phyloP scores from a whole-genome alignment of 2,797 vertebrate genomes.

The Nannoperca australis region DNA sequence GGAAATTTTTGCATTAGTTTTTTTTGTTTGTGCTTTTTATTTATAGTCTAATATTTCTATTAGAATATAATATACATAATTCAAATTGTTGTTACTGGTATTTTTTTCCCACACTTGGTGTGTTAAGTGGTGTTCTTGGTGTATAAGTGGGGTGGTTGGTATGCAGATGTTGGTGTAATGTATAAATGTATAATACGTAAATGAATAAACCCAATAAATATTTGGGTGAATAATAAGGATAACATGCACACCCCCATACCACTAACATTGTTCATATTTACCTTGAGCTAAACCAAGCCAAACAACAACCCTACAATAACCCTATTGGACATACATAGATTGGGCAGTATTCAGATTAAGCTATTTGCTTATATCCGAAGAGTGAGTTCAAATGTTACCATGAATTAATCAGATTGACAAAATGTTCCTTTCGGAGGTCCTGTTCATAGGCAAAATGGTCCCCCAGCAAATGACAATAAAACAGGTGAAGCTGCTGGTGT shows the following conservation, averaged over 20 bases:
- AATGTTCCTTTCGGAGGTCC: conserved; percentile 21
- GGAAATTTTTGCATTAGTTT: no score
- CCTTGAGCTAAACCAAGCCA: conserved; percentile 1
- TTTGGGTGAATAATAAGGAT: neutral
- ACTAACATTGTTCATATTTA: conserved; percentile 1
- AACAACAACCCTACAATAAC: conserved; percentile 15
- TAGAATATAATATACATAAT: no score
- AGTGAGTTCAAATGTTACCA: conserved; percentile 4
- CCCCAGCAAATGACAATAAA: neutral
- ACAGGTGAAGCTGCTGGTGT: conserved; percentile 9
- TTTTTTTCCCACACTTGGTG: no score
- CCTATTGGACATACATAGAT: neutral
- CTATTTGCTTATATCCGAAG: conserved; percentile 29
- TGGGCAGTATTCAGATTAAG: conserved; percentile 11
- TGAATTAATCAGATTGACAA: conserved; percentile 33
- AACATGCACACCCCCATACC: neutral
- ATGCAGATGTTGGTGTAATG: no score
- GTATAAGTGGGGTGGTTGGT: no score
- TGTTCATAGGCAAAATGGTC: conserved; percentile 4
- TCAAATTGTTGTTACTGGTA: no score
- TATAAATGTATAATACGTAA: no score
- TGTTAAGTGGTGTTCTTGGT: no score
- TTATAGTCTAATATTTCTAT: no score
- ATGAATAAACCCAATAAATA: no score
- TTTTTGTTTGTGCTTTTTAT: no score